Conservation (phyloP, 2,797 vertebrate species). For the Poecilia velifera region DNA sequence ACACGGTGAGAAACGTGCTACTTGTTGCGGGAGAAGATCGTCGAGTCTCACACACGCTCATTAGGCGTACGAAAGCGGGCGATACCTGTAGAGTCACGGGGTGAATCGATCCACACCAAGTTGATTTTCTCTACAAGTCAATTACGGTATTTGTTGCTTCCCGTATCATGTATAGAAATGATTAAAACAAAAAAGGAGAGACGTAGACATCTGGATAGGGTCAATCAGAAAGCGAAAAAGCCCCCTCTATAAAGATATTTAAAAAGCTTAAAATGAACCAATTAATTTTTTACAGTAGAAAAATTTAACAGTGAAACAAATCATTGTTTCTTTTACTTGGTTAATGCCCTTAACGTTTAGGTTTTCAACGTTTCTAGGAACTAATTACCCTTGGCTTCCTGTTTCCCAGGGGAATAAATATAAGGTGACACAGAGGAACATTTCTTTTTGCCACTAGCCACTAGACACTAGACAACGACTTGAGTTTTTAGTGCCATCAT, state of each 20-base stretch:
- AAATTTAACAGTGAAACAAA: background rate
- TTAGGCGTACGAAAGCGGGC: constrained; percentile 21
- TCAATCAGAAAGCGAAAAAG: background rate
- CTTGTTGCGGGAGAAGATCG: constrained; percentile 32
- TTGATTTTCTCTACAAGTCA: constrained; percentile 8
- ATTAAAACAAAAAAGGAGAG: background rate
- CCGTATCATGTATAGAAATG: background rate
- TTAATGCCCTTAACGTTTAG: background rate
- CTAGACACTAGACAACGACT: background rate
- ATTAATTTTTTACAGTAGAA: background rate
- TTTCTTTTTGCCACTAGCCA: background rate
- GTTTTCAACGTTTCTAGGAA: background rate
- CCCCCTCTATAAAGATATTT: background rate
- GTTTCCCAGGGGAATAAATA: background rate
- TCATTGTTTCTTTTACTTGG: background rate
- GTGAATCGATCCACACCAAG: constrained; percentile 2
- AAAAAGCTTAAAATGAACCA: background rate
- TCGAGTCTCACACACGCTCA: constrained; percentile 12
- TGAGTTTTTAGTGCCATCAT: background rate
- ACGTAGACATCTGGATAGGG: background rate
- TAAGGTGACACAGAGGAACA: background rate
- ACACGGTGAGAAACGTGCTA: constrained; percentile 4
- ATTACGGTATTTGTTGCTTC: constrained; percentile 4
- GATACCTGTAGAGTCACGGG: constrained; percentile 36
- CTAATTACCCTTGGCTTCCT: background rate